A percentile compares a stretch with the other conserved stretches of the same genome.
phyloP scores from a whole-genome alignment of 1,140 invertebrate genomes.

The Platyscapa corneri region DNA sequence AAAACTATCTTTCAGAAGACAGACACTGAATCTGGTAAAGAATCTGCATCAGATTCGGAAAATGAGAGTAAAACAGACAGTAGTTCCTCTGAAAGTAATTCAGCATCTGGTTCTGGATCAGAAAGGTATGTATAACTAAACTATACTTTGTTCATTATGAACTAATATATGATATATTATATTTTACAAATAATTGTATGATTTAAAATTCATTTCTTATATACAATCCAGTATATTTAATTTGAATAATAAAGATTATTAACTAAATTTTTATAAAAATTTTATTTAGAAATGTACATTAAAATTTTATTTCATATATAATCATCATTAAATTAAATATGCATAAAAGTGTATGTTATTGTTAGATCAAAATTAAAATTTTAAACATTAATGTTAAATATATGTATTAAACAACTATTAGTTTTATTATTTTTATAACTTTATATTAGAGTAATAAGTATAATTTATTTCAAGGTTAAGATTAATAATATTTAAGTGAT shows the following conservation, averaged over 20 bases:
- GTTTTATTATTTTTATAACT: too few species aligned
- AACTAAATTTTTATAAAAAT: too few species aligned
- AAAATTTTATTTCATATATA: background rate
- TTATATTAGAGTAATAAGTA: too few species aligned
- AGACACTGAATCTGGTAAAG: constrained; percentile 79
- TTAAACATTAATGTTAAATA: background rate
- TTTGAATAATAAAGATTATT: background rate
- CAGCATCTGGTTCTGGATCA: constrained; percentile 77
- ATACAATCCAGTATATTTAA: too few species aligned
- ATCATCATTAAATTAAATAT: background rate
- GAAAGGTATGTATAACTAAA: constrained; percentile 74
- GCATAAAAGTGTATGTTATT: background rate
- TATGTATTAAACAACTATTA: too few species aligned
- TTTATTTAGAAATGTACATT: background rate
- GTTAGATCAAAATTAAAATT: background rate
- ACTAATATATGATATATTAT: background rate
- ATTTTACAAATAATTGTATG: too few species aligned
- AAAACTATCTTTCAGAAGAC: constrained; percentile 75
- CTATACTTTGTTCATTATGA: background rate
- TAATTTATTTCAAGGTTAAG: too few species aligned
- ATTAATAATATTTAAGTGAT: too few species aligned
- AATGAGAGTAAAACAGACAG: constrained; percentile 79
- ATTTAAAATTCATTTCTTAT: too few species aligned
- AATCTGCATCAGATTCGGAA: constrained; percentile 79
- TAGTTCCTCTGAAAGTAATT: constrained; percentile 77